These are phyloP conservation scores for Callionymus lyra DNA, from an alignment of 2,113 vertebrate genomes.

Conservation along the genomic window DNA sequence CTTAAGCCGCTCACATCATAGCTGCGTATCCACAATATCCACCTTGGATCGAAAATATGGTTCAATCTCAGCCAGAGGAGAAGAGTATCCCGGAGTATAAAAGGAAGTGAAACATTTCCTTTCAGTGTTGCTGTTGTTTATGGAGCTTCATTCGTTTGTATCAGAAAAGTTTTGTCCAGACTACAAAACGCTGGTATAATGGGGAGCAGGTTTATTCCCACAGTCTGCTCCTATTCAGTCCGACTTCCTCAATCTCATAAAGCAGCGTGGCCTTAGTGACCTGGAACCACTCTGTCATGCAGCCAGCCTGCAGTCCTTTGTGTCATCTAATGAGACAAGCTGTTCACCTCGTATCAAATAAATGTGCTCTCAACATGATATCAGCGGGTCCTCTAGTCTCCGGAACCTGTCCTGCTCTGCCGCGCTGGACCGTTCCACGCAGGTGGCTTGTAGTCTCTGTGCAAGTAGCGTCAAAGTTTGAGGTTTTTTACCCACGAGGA, in stretches of 20 bases:
- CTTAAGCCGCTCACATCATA: no score
- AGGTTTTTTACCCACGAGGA: no score
- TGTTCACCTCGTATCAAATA: constrained; percentile 23
- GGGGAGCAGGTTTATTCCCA: constrained; percentile 1
- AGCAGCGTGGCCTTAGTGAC: constrained; percentile 15
- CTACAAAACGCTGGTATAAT: constrained; percentile 1
- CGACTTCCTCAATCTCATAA: constrained; percentile 8
- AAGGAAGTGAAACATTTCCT: no score
- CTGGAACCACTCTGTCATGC: constrained; percentile 14
- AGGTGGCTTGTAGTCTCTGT: not conserved
- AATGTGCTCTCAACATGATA: constrained; percentile 9
- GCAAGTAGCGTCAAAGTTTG: not conserved
- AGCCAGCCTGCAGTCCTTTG: constrained; percentile 17
- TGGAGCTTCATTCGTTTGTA: no score
- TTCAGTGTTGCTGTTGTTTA: no score
- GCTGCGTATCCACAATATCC: no score
- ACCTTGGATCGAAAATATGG: no score
- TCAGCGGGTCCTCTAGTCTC: not conserved
- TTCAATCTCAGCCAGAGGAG: no score
- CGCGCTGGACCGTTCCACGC: not conserved
- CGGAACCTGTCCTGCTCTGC: not conserved
- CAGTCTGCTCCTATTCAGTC: constrained; percentile 1
- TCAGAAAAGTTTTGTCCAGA: no score
- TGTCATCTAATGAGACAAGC: constrained; percentile 28
- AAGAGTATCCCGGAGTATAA: no score